These are phyloP conservation scores for Drosophila phalerata DNA, from an alignment of 2,888 invertebrate species.

Conservation along the genomic window DNA sequence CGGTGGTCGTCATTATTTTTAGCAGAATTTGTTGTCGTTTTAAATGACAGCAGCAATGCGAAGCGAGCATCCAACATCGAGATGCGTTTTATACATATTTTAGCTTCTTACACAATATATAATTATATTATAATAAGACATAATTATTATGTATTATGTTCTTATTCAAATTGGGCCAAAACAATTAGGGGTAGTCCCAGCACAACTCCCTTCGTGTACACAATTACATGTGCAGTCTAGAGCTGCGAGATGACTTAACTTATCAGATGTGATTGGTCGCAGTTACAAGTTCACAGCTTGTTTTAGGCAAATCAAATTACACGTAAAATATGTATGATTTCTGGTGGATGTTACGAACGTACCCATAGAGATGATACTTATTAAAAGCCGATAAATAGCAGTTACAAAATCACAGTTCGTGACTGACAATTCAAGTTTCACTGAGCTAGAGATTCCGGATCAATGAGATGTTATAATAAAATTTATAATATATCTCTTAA, in stretches of 20 bases:
- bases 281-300: background rate
- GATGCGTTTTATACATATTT: conserved; percentile 15
- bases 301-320: background rate
- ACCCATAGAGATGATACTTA: background rate
- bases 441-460: background rate
- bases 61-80: background rate
- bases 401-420: background rate
- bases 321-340: background rate
- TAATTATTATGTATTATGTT: conserved; percentile 31
- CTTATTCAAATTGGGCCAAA: background rate
- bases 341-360: background rate
- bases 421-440: background rate
- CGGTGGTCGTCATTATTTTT: conserved; percentile 32
- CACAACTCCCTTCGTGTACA: background rate
- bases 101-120: conserved; percentile 23
- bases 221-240: background rate
- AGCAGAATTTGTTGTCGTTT: conserved; percentile 37
- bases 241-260: background rate
- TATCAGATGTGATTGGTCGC: background rate
- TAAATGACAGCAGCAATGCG: conserved; percentile 40
- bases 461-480: background rate
- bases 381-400: background rate
- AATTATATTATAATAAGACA: conserved; percentile 41
- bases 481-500: too few species aligned
- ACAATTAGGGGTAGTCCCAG: background rate